Evolutionary conservation across 2,113 vertebrate genomes (phyloP), one percentile per base, ranked within the genome.

Genomic region (Astur gentilis): DNA sequence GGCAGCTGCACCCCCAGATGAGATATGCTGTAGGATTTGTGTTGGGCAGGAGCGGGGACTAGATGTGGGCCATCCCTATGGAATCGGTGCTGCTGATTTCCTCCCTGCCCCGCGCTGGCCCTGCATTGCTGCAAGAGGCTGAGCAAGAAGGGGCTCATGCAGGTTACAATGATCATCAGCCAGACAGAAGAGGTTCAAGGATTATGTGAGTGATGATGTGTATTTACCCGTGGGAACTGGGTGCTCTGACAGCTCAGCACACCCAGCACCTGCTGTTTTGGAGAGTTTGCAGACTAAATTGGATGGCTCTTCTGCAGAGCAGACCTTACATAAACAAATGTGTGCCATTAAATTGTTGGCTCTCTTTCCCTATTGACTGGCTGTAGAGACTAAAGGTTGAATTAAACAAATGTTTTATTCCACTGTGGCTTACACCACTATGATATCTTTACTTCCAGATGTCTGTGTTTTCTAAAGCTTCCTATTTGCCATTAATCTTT

Each of bases 401-500:
- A 96, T 93, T 95, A 93, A 95, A 83, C 62, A 95, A 93, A 94
- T 88, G 87, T 83, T 97, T 88, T 88, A 93, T 97, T 97, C 91
- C 89, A 88, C 78, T 70, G 91, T 90, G 94, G 75, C 26, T 97
- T 96, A 91, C 78, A 81, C 84, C 70, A 83, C 60, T 93, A 49
- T 69, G 77, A 79, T 96, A 97, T 96, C 97, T 95, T 95, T 78
- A 80, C 71, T 96, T 95, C 97, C 97, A 97, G 95, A 96, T 97
- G 95, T 96, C 78, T 7, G 2, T 69, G 75, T 93, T 96, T 97
- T 96, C 82, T 95, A 83, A 97, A 95, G 89, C 84, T 90, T 93
- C 67, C 87, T 94, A 78, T 90, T 94, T 95, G 62, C 58, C 58
- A 87, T 95, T 91, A 93, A 97, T 95, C 91, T 95, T 94, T 87